Evolutionary conservation across 2,888 invertebrate genomes (phyloP), one percentile per base, ranked within the genome.

Genomic region (Microctonus brassicae): DNA sequence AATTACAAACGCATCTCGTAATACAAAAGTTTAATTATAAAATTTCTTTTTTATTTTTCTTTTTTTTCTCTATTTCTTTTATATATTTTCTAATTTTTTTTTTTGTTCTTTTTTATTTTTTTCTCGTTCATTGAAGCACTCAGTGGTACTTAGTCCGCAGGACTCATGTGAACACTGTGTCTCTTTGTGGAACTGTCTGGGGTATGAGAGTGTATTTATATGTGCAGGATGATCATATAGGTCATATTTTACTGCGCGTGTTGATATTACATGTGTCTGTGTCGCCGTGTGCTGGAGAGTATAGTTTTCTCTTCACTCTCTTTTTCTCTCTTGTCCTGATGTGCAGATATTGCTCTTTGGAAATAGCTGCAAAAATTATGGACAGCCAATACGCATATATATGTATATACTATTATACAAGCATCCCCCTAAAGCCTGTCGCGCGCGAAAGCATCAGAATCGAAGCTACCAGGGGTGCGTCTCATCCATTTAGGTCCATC

Each of bases 401-500:
- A 55, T 20, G 11, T 7, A 29, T 29, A 29, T 29, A 29, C 7
- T 5, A 29, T 5, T 5, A 29, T 29, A 5, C 29, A 29, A 5
- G 7, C 4, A 29, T 57, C 11, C 7, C 33, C 9, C 47, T 47
- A 60, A 60, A 22, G 34, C 33, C 20, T 47, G 47, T 7, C 47
- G 47, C 47, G 47, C 47, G 47, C 47, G 47, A 47, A 47, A 47
- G 47, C 47, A 47, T 47, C 47, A 62, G 62, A 42, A 24, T 42
- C 64, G 24, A 24, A 65, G 67, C 66, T 72, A 70, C 69, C 74
- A 80, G 83, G 85, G 86, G 86, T 82, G 84, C 85, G 86, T 87
- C 87, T 86, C 87, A 87, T 87, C 86, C 87, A 87, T 87, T 87
- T 87, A 86, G 86, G 82, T 86, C 86, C 85, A 87, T 87, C 86